Evolutionary conservation across 64 coral and sea anemone species (phyloP), one percentile per base, ranked within the genome.

Genomic region (Porites lutea): DNA sequence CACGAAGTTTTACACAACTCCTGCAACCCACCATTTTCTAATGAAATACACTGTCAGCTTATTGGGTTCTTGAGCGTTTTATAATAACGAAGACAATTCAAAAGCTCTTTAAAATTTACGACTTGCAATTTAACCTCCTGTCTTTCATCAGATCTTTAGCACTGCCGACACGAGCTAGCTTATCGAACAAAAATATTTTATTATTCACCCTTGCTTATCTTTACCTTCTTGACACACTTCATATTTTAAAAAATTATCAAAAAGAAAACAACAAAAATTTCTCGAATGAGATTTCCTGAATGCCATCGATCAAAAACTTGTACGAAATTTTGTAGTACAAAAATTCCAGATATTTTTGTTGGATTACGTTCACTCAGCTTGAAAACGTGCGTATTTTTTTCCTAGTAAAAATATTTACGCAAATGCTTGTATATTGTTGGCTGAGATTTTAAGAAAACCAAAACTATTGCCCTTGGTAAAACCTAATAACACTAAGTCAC

Each of bases 351-450:
- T 68, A 84, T 84, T 82, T 84, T 84, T 48, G 3, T 68, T 47
- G 2, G 14, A 23, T 46, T 65, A 45, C 18, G 47, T 5, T 84
- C 63, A 62, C 45, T 37, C 79, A 45, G 8, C 80, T 49, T 49
- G 48, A 20, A 23, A 8, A 84, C 37, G 47, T 23, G 81, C 44
- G 6, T 20, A 43, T 18, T 68, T 51, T 52, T 66, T 37, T 37
- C 27, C 43, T 69, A 68, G 81, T 82, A 84, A 64, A 84, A 84
- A 84, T 84, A 84, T 84, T 84, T 67, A 84, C 63, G 81, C 46
- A 84, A 69, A 65, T 19, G 45, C 8, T 57, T 45, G 7, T 74
- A 13, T 74, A 45, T 62, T 65, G 60, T 16, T 4, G 60, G 13
- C 48, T 10, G 81, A 84, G 11, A 37, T 84, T 69, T 52, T n/a